These are phyloP conservation scores for Nephrocerus scutellatus DNA, from an alignment of 2,888 invertebrate genomes.

Conservation along the genomic window DNA sequence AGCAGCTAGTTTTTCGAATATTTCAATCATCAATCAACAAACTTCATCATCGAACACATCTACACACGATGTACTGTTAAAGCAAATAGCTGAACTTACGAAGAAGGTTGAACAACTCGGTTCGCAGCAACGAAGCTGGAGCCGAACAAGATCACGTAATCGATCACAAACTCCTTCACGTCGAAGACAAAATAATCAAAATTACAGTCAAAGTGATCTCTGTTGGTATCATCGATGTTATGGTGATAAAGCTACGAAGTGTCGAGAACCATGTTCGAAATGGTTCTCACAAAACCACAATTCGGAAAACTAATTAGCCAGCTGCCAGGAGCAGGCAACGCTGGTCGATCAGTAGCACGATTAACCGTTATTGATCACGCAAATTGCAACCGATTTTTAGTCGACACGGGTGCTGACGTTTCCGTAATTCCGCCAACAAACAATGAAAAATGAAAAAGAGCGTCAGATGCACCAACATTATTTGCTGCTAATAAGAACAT, in stretches of 20 bases:
- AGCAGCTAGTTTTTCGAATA: constrained; percentile 4
- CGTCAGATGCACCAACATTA: too few species aligned
- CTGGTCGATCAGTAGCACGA: not conserved
- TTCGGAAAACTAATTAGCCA: constrained; percentile 10
- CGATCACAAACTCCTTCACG: too few species aligned
- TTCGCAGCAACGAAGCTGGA: not conserved
- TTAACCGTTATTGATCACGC: constrained; percentile 6
- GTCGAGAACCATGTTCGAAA: constrained; percentile 8
- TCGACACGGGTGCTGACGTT: constrained; percentile 16
- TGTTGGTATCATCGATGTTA: constrained; percentile 19
- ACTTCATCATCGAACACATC: too few species aligned
- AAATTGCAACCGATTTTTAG: constrained; percentile 12
- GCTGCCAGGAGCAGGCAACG: constrained; percentile 9
- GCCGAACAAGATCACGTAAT: not conserved
- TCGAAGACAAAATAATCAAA: too few species aligned
- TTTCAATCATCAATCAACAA: too few species aligned
- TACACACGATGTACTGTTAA: too few species aligned
- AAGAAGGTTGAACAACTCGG: not conserved
- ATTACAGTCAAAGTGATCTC: too few species aligned
- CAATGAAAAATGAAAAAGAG: too few species aligned
- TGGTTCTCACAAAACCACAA: constrained; percentile 2
- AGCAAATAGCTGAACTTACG: constrained; percentile 1
- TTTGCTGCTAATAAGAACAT: constrained; percentile 18
- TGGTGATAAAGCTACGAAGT: constrained; percentile 16
- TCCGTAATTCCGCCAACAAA: constrained; percentile 12